phyloP scores from a whole-genome alignment of 2,888 invertebrate genomes.

The Eledone cirrhosa region DNA sequence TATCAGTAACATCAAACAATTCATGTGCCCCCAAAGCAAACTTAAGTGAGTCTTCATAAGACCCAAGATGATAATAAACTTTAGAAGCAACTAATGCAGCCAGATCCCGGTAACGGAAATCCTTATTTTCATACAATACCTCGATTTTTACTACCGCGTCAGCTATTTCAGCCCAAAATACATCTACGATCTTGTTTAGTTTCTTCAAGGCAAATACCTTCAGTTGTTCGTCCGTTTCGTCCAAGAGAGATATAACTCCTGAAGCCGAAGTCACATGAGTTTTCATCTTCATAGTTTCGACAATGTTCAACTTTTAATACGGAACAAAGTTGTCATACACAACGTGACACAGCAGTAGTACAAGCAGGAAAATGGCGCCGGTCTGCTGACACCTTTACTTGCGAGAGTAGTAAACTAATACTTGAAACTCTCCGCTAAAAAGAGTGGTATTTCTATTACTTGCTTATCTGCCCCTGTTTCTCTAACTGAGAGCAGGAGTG shows the following conservation, averaged over 20 bases:
- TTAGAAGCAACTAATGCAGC: constrained; percentile 98
- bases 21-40: constrained; percentile 96
- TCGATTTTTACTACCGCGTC: constrained; percentile 98
- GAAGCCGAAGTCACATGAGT: constrained; percentile 67
- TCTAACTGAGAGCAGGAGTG: neutral
- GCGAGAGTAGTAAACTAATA: neutral
- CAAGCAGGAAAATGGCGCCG: neutral
- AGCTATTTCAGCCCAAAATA: constrained; percentile 99
- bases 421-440: neutral
- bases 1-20: constrained; percentile 91
- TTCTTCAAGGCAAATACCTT: constrained; percentile 90
- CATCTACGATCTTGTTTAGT: constrained; percentile 91
- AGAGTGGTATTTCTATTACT: neutral
- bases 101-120: constrained; percentile 85
- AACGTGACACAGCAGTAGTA: constrained; percentile 1
- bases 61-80: constrained; percentile 96
- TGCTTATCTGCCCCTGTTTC: neutral
- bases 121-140: constrained; percentile 91
- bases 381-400: constrained; percentile 11
- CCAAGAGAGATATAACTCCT: constrained; percentile 93
- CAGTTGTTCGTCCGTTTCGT: constrained; percentile 91
- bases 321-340: neutral
- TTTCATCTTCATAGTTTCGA: constrained; percentile 19
- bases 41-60: constrained; percentile 95
- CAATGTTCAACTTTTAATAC: constrained; percentile 5